Evolutionary conservation across 2,797 vertebrate species (phyloP), one percentile per base, ranked within the genome.

Genomic region (Otolemur crassicaudatus): DNA sequence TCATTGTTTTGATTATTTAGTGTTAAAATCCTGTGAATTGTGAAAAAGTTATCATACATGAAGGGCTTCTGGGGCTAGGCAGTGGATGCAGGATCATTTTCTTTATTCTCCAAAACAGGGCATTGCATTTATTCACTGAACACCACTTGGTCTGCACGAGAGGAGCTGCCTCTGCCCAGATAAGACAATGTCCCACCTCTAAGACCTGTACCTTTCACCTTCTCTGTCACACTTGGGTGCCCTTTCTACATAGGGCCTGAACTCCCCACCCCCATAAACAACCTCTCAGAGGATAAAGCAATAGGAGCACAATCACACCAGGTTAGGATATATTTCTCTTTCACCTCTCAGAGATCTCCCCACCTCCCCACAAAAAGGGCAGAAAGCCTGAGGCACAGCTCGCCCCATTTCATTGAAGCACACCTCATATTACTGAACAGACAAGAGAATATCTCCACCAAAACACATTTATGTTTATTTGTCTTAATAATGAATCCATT

Each of bases 1-100:
- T 73, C 25, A 5, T 67, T 91, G 72, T 91, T 95, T 97, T 96
- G 27, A 89, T 75, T 83, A 67, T 58, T 97, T 34, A 69, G 81
- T 70, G 56, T 16, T 40, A 37, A 93, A 85, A 31, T 17, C 20
- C 46, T 46, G 11, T 69, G n/a, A 13, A 40, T 85, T 70, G 43
- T 67, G 20, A 92, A 63, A 76, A 81, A 53, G 37, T 67, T 65
- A 1, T 75, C 12, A 14, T 1, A 16, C 8, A 43, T 29, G 2
- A 34, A 53, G 70, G 14, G 29, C 25, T 90, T 1, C 65, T 92
- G 2, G 7, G n/a, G 31, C 65, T 46, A 19, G 23, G 27, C 11
- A 29, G 16, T 37, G 58, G 58, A 76, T 29, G 9, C 6, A 6
- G 10, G 27, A 13, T 75, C 19, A 4, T 49, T 86, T 79, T 81